phyloP scores from a whole-genome alignment of 2,888 invertebrate species.

The Endotricha flammealis region DNA sequence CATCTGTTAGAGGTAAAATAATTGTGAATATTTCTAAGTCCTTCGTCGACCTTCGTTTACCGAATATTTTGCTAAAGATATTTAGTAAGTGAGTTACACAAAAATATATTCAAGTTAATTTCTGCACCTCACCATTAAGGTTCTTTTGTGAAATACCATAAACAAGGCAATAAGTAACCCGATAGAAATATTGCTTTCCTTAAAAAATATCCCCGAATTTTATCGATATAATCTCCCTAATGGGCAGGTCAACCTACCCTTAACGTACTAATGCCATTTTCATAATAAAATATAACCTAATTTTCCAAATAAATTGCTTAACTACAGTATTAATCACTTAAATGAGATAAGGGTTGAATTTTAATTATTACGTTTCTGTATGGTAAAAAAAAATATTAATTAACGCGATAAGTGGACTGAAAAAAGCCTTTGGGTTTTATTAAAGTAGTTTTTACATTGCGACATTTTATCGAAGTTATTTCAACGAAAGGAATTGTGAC shows the following conservation, averaged over 20 bases:
- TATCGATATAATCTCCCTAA: not conserved
- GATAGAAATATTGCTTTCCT: no score
- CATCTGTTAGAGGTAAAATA: no score
- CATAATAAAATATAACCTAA: conserved; percentile 20
- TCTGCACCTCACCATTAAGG: no score
- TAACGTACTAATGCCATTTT: conserved; percentile 11
- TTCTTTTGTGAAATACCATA: no score
- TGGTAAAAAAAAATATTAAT: conserved; percentile 45
- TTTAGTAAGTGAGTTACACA: no score
- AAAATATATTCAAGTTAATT: no score
- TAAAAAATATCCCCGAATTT: not conserved
- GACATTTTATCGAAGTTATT: conserved; percentile 29
- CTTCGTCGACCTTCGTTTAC: no score
- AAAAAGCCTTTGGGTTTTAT: conserved; percentile 36
- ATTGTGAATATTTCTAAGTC: no score
- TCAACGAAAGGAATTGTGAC: conserved; percentile 11
- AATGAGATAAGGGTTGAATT: conserved; percentile 26
- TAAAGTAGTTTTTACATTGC: conserved; percentile 34
- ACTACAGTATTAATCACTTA: conserved; percentile 28
- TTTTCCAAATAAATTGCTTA: conserved; percentile 21
- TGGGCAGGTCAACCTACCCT: conserved; percentile 7
- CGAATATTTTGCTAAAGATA: no score
- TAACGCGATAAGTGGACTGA: conserved; percentile 52
- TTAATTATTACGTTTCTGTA: conserved; percentile 15
- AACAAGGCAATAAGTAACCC: no score